Conservation (phyloP, 1,140 invertebrate genomes). For the Diprion similis region DNA sequence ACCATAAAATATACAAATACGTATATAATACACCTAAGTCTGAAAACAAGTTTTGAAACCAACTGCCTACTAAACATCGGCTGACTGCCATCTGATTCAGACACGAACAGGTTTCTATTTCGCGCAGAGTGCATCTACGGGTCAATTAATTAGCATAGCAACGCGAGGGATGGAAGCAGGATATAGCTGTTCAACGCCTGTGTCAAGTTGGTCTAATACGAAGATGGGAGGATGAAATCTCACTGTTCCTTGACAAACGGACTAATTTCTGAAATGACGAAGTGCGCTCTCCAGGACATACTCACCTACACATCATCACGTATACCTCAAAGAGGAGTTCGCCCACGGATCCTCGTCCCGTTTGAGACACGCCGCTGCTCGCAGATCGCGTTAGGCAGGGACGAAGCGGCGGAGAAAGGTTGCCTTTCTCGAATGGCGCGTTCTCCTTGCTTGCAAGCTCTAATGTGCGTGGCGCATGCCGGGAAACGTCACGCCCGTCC, state of each 20-base stretch:
- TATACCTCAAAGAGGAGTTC: conserved; percentile 16
- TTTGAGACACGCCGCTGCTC: conserved; percentile 32
- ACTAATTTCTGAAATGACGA: neutral
- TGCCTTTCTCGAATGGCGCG: conserved; percentile 28
- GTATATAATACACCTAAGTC: too few species aligned
- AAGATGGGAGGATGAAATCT: neutral
- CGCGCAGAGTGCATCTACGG: neutral
- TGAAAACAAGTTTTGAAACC: too few species aligned
- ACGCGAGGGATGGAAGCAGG: too few species aligned
- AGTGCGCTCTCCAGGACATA: neutral
- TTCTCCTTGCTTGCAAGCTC: conserved; percentile 24
- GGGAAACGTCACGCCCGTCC: conserved; percentile 43
- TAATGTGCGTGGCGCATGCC: conserved; percentile 43
- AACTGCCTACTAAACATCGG: too few species aligned
- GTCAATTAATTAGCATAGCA: neutral
- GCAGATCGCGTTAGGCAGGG: neutral
- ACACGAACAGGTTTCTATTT: neutral
- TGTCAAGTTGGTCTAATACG: neutral
- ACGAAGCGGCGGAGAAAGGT: conserved; percentile 24
- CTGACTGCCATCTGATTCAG: neutral
- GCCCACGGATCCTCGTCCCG: conserved; percentile 17
- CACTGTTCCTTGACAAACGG: neutral
- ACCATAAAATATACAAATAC: too few species aligned
- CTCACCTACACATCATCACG: neutral
- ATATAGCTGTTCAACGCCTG: too few species aligned